These are phyloP conservation scores for Nymphalis c-album DNA, from an alignment of 2,888 invertebrate species.

Conservation along the genomic window DNA sequence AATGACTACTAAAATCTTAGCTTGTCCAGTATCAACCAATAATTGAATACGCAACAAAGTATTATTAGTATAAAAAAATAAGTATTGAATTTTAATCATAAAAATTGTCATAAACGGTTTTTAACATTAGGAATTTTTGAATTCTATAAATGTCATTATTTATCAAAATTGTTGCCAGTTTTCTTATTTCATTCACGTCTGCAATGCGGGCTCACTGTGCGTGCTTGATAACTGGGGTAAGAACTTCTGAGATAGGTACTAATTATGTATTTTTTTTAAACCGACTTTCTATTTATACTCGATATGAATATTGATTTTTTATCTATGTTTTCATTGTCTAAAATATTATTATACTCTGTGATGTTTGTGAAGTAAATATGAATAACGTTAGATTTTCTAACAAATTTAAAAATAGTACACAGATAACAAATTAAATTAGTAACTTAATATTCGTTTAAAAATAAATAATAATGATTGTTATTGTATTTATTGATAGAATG, in stretches of 20 bases:
- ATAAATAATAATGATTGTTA: background rate
- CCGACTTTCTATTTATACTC: background rate
- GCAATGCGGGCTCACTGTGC: constrained; percentile 27
- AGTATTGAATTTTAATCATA: too few relatives aligned
- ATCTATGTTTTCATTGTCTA: too few relatives aligned
- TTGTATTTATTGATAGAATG: background rate
- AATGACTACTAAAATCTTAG: too few relatives aligned
- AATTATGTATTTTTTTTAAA: constrained; percentile 19
- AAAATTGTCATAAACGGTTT: too few relatives aligned
- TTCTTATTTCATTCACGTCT: constrained; percentile 11
- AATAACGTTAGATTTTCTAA: too few relatives aligned
- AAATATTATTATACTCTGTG: too few relatives aligned
- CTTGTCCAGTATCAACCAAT: too few relatives aligned
- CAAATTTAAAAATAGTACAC: background rate
- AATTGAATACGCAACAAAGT: too few relatives aligned
- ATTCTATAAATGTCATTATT: background rate
- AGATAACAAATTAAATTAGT: background rate
- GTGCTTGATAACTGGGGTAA: constrained; percentile 33
- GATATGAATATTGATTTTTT: background rate
- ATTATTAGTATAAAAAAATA: too few relatives aligned
- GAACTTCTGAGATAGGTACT: constrained; percentile 30
- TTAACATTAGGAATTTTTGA: too few relatives aligned
- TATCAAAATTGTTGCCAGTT: constrained; percentile 3
- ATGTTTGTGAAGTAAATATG: too few relatives aligned
- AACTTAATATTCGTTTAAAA: background rate